Evolutionary conservation across 2,113 vertebrate genomes (phyloP), one percentile per base, ranked within the genome.

Genomic region (Melanostigma gelatinosum): DNA sequence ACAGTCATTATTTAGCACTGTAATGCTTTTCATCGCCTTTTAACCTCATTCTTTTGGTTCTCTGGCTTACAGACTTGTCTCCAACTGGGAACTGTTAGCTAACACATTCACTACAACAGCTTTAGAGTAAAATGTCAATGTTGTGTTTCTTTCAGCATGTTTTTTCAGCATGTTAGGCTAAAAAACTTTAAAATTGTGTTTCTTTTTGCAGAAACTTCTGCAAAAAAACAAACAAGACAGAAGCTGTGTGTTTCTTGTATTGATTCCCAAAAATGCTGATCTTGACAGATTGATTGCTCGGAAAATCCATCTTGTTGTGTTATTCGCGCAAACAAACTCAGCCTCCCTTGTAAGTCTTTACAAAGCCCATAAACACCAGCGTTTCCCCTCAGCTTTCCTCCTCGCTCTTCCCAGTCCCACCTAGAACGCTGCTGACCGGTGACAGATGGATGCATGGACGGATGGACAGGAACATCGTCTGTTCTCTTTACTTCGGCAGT

Each of bases 361-460:
- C 40, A 24, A 80, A 82, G 16, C 29, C 32, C 40, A 72, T 58
- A 7, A 72, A 63, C 58, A 60, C 36, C 22, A 52, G 48, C 1
- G 40, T 75, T 92, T 90, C 85, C 87, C 8, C 62, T 66, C 50
- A 58, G 72, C n/a, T 80, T 87, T 86, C 90, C 87, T 82, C 55
- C 27, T 18, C 3, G 0, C 65, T 54, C 61, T 29, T 76, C 34
- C 54, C 27, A 24, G 46, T 75, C 29, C 69, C 32, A 78, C 85
- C 68, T 75, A 44, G 44, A 82, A 29, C 0, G 5, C 62, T 0
- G 20, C 52, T 75, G 70, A 54, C 36, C 15, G 18, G 1, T 69
- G 60, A 84, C 52, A n/a, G 76, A 69, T 58, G 42, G 38, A 50
- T 44, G 12, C n/a, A 18, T 36, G 36, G 54, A 54, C 34, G n/a